Percentiles rank a stretch among this genome's conserved stretches.
These are phyloP conservation scores for Anabas testudineus DNA, from an alignment of 2,797 vertebrate genomes.

Conservation along the genomic window DNA sequence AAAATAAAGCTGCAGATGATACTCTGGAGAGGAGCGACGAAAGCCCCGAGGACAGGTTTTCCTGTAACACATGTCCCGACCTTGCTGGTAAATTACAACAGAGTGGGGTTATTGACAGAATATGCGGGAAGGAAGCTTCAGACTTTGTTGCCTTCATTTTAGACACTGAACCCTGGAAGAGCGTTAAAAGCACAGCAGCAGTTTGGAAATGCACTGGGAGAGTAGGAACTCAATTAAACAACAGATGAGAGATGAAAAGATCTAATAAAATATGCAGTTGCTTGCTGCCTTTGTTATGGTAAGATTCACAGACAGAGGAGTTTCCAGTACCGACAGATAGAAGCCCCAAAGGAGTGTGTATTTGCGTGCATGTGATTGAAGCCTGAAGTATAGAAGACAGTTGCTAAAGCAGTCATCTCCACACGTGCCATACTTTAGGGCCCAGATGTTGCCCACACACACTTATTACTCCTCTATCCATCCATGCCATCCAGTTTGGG, in stretches of 20 bases:
- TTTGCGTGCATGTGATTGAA: slow-evolving; percentile 14
- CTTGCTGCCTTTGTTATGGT: slow-evolving; percentile 50
- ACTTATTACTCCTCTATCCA: slow-evolving; percentile 8
- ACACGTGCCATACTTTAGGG: slow-evolving; percentile 18
- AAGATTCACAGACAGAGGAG: slow-evolving; percentile 46
- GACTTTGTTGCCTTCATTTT: slow-evolving; percentile 60
- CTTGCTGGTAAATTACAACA: slow-evolving; percentile 62
- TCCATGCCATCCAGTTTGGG: slow-evolving; percentile 31
- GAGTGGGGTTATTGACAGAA: slow-evolving; percentile 44
- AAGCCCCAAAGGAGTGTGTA: slow-evolving; percentile 16
- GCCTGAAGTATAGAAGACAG: neutral
- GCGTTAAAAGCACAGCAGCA: slow-evolving; percentile 9
- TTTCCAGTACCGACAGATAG: slow-evolving; percentile 43
- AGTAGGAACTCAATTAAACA: slow-evolving; percentile 50
- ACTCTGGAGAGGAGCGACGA: slow-evolving; percentile 59
- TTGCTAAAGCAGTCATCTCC: slow-evolving; percentile 17
- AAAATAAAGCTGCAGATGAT: slow-evolving; percentile 72
- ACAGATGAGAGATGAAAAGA: slow-evolving; percentile 57
- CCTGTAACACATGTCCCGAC: slow-evolving; percentile 35
- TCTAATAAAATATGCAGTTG: slow-evolving; percentile 68
- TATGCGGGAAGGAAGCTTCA: slow-evolving; percentile 40
- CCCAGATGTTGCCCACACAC: slow-evolving; percentile 31
- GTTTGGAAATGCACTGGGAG: slow-evolving; percentile 18
- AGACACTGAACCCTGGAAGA: slow-evolving; percentile 25
- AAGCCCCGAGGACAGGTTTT: slow-evolving; percentile 62